These are phyloP conservation scores for Collichthys lucidus DNA, from an alignment of 2,113 vertebrate genomes.

Conservation along the genomic window DNA sequence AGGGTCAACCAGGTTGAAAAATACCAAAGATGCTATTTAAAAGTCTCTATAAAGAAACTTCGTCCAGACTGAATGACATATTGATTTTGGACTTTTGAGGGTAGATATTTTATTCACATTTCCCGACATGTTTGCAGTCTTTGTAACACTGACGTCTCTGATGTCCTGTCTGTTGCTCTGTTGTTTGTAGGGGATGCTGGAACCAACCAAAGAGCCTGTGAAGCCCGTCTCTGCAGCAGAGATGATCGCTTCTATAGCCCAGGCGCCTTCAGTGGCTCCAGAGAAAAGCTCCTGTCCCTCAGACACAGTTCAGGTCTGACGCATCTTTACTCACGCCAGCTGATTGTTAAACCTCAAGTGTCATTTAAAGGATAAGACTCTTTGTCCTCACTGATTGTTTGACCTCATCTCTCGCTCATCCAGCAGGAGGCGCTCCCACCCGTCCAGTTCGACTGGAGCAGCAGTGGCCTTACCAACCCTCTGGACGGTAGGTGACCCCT, in stretches of 20 bases:
- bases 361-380: too few species aligned
- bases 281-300: constrained; percentile 88
- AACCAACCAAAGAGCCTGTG: constrained; percentile 97
- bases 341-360: background rate
- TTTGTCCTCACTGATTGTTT: background rate
- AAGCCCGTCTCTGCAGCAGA: constrained; percentile 97
- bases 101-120: background rate
- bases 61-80: too few species aligned
- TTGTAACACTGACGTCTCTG: background rate
- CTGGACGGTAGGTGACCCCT: constrained; percentile 92
- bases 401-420: background rate
- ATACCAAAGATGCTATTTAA: too few species aligned
- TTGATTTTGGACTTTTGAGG: too few species aligned
- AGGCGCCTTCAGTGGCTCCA: constrained; percentile 85
- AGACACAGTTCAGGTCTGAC: constrained; percentile 89
- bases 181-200: constrained; percentile 93
- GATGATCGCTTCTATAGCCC: constrained; percentile 97
- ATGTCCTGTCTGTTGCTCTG: background rate
- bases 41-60: too few species aligned
- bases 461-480: constrained; percentile 99
- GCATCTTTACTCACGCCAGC: background rate
- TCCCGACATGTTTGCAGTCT: background rate
- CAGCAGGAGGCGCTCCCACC: constrained; percentile 97
- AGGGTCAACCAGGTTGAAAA: too few species aligned
- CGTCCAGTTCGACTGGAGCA: constrained; percentile 99